Percentiles rank a stretch among this genome's conserved stretches.
These are phyloP conservation scores for Zosterops lateralis DNA, from an alignment of 2,113 vertebrate genomes.

Conservation along the genomic window DNA sequence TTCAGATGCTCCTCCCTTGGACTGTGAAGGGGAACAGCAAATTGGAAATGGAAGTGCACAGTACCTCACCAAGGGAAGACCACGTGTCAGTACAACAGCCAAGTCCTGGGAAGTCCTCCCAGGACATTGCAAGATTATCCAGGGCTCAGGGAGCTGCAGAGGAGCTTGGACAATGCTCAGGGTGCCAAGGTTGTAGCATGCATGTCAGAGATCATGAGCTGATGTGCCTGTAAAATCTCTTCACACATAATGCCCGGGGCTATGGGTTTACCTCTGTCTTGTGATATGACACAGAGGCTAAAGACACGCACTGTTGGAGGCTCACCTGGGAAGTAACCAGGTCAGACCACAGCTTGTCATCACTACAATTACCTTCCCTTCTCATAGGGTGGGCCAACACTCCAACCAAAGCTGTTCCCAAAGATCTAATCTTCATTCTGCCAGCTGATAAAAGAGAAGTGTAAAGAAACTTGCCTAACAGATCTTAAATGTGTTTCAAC, in stretches of 20 bases:
- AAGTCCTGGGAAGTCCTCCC: rapidly evolving
- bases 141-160: rapidly evolving
- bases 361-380: neutral
- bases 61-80: neutral
- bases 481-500: neutral
- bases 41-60: neutral
- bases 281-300: neutral
- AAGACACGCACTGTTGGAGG: neutral
- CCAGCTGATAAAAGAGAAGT: neutral
- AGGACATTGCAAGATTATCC: neutral
- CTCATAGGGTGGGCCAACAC: neutral
- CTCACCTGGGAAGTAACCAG: neutral
- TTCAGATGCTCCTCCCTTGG: neutral
- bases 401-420: neutral
- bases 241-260: neutral
- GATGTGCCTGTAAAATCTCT: neutral
- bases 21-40: neutral
- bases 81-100: rapidly evolving
- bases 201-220: neutral
- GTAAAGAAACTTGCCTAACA: neutral
- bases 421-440: neutral
- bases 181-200: neutral
- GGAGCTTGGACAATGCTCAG: neutral
- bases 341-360: neutral
- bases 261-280: neutral